These are phyloP conservation scores for Cyanoramphus novaezelandiae DNA, from an alignment of 2,113 vertebrate genomes.

Conservation along the genomic window DNA sequence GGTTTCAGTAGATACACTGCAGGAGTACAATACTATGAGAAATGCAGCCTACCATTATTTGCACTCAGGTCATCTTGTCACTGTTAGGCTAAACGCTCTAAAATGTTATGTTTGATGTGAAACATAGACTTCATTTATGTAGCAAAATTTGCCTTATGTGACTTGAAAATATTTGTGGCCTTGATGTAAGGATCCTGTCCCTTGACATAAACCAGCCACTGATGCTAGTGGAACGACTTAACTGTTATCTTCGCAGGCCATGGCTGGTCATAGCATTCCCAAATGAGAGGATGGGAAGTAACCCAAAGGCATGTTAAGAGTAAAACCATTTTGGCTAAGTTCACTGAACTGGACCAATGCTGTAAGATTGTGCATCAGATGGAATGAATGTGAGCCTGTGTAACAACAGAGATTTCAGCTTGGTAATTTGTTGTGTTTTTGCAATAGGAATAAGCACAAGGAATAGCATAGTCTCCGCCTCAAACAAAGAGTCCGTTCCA, in stretches of 20 bases:
- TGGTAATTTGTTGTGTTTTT: neutral
- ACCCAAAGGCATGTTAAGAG: neutral
- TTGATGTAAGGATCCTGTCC: neutral
- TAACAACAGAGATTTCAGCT: neutral
- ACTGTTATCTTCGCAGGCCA: neutral
- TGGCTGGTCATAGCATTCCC: neutral
- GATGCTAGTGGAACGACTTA: neutral
- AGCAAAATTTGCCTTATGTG: neutral
- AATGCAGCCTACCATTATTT: neutral
- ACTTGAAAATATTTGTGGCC: neutral
- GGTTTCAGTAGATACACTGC: neutral
- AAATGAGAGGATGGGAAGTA: neutral
- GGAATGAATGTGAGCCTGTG: neutral
- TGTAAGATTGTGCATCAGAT: neutral
- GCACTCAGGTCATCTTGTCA: neutral
- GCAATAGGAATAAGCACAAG: conserved; percentile 85
- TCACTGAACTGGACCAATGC: neutral
- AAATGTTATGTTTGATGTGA: neutral
- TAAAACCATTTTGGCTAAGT: neutral
- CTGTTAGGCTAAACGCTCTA: neutral
- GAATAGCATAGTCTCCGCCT: conserved; percentile 78
- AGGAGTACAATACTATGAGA: neutral
- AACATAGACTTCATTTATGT: neutral
- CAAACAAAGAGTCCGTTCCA: conserved; percentile 79
- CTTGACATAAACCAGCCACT: neutral